Evolutionary conservation across 2,797 vertebrate species (phyloP).

Genomic region (Mormyrops boulengeri): DNA sequence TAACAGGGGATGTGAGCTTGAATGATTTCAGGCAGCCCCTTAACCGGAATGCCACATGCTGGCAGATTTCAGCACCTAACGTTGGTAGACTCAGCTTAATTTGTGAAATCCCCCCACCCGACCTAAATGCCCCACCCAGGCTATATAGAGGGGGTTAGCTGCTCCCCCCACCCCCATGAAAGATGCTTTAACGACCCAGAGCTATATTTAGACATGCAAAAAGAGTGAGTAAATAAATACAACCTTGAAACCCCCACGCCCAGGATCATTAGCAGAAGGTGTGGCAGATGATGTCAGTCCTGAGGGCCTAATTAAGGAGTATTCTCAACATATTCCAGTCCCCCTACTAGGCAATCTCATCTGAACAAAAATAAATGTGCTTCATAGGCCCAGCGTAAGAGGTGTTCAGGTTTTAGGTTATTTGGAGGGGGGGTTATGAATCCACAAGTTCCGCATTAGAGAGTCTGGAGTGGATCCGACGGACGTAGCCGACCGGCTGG

Average conservation of each 20-base stretch:
- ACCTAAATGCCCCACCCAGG: background rate
- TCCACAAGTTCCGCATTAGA: background rate
- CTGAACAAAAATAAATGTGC: background rate
- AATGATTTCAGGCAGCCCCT: background rate
- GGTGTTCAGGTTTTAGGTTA: conserved; percentile 15
- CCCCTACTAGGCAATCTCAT: conserved; percentile 17
- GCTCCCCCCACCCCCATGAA: background rate
- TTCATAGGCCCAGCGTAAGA: conserved; percentile 30
- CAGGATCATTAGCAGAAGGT: conserved; percentile 61
- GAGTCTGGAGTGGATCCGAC: background rate
- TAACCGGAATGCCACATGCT: background rate
- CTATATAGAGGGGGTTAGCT: background rate
- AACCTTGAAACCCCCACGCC: background rate
- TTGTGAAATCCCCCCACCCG: conserved; percentile 38
- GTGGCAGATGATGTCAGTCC: conserved; percentile 62
- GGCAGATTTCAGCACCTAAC: background rate
- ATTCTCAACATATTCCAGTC: conserved; percentile 51
- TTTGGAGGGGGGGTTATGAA: background rate
- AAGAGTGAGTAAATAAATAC: conserved; percentile 2
- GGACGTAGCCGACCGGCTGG: background rate
- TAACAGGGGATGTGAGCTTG: background rate
- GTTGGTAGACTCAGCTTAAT: conserved; percentile 24
- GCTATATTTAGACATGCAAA: background rate
- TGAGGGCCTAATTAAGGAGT: conserved; percentile 61
- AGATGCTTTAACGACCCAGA: background rate